Evolutionary conservation across 2,797 vertebrate species (phyloP).

Genomic region (Florisuga fusca): DNA sequence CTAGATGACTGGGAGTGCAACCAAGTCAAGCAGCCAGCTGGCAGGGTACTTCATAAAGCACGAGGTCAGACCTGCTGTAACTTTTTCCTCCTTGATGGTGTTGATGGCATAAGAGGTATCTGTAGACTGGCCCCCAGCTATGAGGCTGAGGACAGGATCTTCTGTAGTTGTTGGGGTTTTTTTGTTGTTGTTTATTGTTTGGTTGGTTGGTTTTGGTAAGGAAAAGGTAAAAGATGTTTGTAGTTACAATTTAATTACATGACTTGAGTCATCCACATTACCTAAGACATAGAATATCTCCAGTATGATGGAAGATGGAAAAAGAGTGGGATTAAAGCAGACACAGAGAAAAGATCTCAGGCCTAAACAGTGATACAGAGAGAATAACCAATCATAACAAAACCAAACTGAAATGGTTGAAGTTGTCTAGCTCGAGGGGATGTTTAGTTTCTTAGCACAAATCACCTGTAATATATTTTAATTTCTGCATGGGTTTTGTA

Average conservation of each 20-base stretch:
- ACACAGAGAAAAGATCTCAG: background rate
- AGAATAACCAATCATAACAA: background rate
- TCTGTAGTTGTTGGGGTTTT: background rate
- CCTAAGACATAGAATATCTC: background rate
- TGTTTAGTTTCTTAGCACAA: slow-evolving; percentile 44
- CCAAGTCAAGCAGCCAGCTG: background rate
- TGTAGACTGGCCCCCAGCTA: background rate
- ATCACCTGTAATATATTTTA: slow-evolving; percentile 61
- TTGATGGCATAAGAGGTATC: background rate
- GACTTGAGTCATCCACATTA: background rate
- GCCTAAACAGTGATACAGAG: background rate
- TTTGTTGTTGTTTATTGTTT: background rate
- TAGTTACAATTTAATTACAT: slow-evolving; percentile 30
- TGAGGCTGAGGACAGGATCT: background rate
- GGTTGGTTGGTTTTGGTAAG: background rate
- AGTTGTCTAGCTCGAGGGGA: slow-evolving; percentile 20
- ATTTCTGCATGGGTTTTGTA: slow-evolving; percentile 48
- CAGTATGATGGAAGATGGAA: background rate
- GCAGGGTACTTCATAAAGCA: background rate
- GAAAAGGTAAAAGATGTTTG: background rate
- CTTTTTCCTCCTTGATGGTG: background rate
- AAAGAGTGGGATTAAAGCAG: slow-evolving; percentile 29
- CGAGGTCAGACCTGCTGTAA: background rate
- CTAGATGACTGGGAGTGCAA: background rate
- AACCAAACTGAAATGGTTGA: background rate